Evolutionary conservation across 2,797 vertebrate genomes (phyloP).

Genomic region (Anguilla anguilla): DNA sequence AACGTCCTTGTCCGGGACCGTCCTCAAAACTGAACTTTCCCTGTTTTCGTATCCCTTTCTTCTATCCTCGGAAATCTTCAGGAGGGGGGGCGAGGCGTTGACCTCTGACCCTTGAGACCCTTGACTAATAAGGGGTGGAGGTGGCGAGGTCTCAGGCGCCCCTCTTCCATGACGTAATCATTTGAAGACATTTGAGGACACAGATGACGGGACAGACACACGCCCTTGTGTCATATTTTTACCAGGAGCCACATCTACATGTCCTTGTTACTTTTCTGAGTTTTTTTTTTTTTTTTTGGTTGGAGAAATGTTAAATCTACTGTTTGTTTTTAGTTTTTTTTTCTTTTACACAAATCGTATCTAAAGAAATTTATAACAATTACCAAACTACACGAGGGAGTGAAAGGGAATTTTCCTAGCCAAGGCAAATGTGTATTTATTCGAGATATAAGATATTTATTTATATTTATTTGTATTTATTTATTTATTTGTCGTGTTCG

Average conservation of each 20-base stretch:
- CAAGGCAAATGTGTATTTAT: constrained; percentile 68
- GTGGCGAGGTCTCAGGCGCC: neutral
- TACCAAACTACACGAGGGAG: constrained; percentile 14
- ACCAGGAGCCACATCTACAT: constrained; percentile 19
- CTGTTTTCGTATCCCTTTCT: neutral
- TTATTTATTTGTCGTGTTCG: constrained; percentile 70
- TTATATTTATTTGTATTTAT: constrained; percentile 79
- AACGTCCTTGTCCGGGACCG: neutral
- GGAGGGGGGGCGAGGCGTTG: neutral
- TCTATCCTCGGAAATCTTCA: neutral
- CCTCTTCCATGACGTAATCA: neutral
- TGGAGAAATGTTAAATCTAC: constrained; percentile 29
- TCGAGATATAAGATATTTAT: constrained; percentile 69
- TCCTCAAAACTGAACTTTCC: constrained; percentile 19
- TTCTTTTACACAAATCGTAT: constrained; percentile 26
- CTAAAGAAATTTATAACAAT: constrained; percentile 16
- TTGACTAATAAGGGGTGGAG: neutral
- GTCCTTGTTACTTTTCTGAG: constrained; percentile 16
- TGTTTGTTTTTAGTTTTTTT: constrained; percentile 8
- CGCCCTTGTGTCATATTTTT: neutral
- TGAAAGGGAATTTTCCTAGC: constrained; percentile 45
- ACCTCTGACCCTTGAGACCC: constrained; percentile 10
- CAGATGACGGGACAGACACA: neutral
- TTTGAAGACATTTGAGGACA: neutral
- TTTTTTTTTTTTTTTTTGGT: constrained; percentile 28